These are phyloP conservation scores for Chrysomallon squamiferum DNA, from an alignment of 1,140 invertebrate genomes.

Conservation along the genomic window DNA sequence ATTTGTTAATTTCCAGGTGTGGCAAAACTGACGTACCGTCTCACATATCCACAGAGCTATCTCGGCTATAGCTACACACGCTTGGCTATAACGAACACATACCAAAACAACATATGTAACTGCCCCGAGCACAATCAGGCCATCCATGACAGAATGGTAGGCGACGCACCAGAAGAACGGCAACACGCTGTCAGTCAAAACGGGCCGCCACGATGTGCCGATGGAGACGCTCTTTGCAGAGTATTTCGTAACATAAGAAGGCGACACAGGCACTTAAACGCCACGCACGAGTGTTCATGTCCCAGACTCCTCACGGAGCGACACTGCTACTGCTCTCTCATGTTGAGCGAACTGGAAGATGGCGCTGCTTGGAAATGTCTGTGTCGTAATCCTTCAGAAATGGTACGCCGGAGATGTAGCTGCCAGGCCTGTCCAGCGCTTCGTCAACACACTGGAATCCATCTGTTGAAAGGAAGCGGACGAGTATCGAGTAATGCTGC, in stretches of 20 bases:
- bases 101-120: conserved; percentile 37
- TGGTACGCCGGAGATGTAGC: conserved; percentile 16
- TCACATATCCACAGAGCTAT: conserved; percentile 49
- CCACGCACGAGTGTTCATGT: conserved; percentile 18
- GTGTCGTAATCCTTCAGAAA: conserved; percentile 14
- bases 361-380: conserved; percentile 17
- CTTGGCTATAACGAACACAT: conserved; percentile 37
- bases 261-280: too few species aligned
- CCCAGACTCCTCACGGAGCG: background rate
- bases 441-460: background rate
- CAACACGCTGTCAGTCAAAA: background rate
- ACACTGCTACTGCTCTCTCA: background rate
- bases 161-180: background rate
- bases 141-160: conserved; percentile 7
- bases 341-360: background rate
- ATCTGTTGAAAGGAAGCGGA: background rate
- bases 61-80: conserved; percentile 34
- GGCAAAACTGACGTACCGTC: conserved; percentile 46
- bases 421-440: conserved; percentile 18
- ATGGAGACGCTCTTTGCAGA: background rate
- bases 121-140: background rate
- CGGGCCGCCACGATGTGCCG: too few species aligned
- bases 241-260: background rate
- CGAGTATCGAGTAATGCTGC: conserved; percentile 10
- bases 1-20: conserved; percentile 43